Evolutionary conservation across 2,113 vertebrate species (phyloP).

Genomic region (Microtus oregoni): DNA sequence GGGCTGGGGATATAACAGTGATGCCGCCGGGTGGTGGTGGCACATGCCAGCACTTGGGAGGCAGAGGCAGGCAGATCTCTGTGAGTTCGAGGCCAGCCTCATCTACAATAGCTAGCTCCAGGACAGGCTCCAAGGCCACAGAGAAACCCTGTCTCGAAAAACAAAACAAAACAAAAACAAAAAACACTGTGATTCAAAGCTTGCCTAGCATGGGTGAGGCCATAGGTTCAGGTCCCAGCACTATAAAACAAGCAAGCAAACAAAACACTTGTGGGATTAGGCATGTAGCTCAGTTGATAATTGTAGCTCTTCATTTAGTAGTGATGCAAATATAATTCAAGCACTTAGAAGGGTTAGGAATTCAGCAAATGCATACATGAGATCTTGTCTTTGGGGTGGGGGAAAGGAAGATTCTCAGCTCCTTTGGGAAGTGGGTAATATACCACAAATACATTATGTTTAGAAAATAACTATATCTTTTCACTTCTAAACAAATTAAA

Average conservation of each 20-base stretch:
- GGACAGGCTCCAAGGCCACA: too few relatives aligned
- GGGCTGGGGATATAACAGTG: too few relatives aligned
- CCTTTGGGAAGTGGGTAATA: slow-evolving; percentile 12
- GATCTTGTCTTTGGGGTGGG: too few relatives aligned
- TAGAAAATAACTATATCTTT: not conserved
- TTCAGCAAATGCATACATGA: not conserved
- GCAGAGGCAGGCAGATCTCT: too few relatives aligned
- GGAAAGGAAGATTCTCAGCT: not conserved
- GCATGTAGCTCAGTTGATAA: not conserved
- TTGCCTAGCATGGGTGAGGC: not conserved
- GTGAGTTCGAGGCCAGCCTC: too few relatives aligned
- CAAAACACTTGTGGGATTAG: not conserved
- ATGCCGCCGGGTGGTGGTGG: not conserved
- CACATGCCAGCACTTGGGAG: too few relatives aligned
- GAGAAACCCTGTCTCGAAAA: too few relatives aligned
- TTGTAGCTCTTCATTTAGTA: not conserved
- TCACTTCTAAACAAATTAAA: not conserved
- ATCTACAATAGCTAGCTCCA: too few relatives aligned
- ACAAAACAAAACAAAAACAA: too few relatives aligned
- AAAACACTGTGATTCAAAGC: too few relatives aligned
- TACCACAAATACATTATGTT: not conserved
- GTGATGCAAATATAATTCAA: not conserved
- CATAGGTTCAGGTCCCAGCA: not conserved
- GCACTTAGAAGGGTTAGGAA: not conserved
- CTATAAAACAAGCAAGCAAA: not conserved